These are phyloP conservation scores for Scolopax bukidnonensis DNA, from an alignment of 2,797 vertebrate species.

Conservation along the genomic window DNA sequence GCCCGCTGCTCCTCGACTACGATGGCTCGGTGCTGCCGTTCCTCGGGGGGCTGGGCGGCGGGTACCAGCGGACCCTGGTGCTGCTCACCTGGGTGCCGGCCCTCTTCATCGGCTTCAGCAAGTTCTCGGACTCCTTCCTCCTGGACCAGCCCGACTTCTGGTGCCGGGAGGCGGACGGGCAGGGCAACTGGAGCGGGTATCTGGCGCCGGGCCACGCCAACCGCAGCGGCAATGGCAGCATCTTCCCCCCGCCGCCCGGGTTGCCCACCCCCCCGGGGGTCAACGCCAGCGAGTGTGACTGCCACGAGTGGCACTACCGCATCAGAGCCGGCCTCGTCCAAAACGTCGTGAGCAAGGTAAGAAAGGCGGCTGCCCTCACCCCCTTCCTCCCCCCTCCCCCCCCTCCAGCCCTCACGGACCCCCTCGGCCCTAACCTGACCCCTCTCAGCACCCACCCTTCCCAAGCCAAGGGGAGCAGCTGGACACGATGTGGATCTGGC, in stretches of 20 bases:
- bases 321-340: conserved; percentile 88
- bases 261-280: conserved; percentile 47
- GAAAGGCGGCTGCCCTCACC: neutral
- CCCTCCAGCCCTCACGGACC: rapidly evolving
- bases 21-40: conserved; percentile 89
- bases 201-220: conserved; percentile 36
- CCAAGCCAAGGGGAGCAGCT: neutral
- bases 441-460: rapidly evolving
- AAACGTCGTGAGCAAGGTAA: conserved; percentile 96
- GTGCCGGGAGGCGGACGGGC: conserved; percentile 79
- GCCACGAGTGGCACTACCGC: conserved; percentile 85
- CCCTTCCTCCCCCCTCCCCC: rapidly evolving
- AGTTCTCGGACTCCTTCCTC: conserved; percentile 94
- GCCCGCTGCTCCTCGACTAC: conserved; percentile 85
- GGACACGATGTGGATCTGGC: neutral
- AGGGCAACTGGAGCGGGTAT: conserved; percentile 70
- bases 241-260: conserved; percentile 55
- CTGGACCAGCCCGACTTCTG: conserved; percentile 89
- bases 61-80: conserved; percentile 91
- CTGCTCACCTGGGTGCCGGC: conserved; percentile 96
- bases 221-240: conserved; percentile 60
- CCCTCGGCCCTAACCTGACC: neutral
- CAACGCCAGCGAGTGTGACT: conserved; percentile 79
- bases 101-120: conserved; percentile 94
- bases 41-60: conserved; percentile 89